Evolutionary conservation across 2,888 invertebrate species (phyloP), one percentile per base, ranked within the genome.

Genomic region (Diadegma fenestrale): DNA sequence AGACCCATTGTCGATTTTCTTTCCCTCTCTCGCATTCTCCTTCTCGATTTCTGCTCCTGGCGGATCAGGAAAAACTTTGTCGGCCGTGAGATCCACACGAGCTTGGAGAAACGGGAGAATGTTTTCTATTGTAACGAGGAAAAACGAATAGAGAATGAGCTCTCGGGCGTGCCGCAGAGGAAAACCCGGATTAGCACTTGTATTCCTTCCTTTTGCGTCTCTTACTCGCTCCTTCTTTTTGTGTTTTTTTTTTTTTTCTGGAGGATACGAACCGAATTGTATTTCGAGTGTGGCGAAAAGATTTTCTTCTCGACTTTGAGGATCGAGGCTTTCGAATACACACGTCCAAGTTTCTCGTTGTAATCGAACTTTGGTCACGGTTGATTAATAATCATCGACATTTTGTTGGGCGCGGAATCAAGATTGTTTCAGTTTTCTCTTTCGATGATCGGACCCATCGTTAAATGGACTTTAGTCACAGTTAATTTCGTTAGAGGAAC

Each of bases 401-500:
- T 69, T n/a, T n/a, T 61, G 30, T 68, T 66, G 22, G 19, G 19
- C 41, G 58, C 22, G n/a, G 43, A 10, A 43, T n/a, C 45, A 45
- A 66, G n/a, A 68, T 69, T 51, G 71, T 51, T 78, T 30, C 41
- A 43, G 41, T 58, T 58, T 58, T 26, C 58, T 58, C 12, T 14
- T 58, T 58, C 64, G 77, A 66, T 82, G 66, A 82, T 80, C 41
- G 26, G 73, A 33, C 48, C 33, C 58, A 81, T 79, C 75, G 75
- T 90, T 89, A 91, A 93, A 92, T 90, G 93, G 89, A 90, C 88
- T 93, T 93, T 93, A 91, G 93, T 92, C 92, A 93, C 91, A 91
- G 93, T 93, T 93, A 93, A 93, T 94, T 94, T 93, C 89, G 93
- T 93, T 93, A 93, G 92, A 88, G 91, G 91, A 91, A 88, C 83